A percentile compares a stretch with the other conserved stretches of the same genome.
These are phyloP conservation scores for Lophotis ruficrista DNA, from an alignment of 2,113 vertebrate species.

Conservation along the genomic window DNA sequence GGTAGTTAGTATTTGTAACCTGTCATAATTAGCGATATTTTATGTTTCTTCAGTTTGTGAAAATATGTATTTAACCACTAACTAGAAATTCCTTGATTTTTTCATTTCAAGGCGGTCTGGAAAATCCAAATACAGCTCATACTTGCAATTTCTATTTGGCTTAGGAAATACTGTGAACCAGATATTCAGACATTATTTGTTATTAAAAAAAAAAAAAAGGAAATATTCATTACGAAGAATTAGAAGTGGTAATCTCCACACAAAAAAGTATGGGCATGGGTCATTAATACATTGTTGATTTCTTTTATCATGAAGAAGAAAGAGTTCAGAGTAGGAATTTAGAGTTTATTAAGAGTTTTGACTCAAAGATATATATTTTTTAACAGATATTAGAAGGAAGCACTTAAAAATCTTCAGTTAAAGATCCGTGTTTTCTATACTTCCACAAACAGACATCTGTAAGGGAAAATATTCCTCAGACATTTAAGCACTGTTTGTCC, in stretches of 20 bases:
- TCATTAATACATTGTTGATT: neutral
- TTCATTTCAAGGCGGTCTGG: neutral
- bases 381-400: neutral
- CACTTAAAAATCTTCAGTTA: neutral
- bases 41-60: neutral
- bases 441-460: neutral
- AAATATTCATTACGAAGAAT: neutral
- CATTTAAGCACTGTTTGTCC: neutral
- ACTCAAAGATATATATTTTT: neutral
- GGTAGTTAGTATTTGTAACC: neutral
- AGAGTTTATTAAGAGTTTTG: neutral
- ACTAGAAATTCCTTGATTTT: neutral
- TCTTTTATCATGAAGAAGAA: neutral
- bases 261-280: neutral
- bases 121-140: neutral
- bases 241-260: neutral
- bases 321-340: neutral
- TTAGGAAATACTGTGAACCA: neutral
- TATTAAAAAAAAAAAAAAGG: neutral
- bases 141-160: neutral
- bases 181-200: neutral
- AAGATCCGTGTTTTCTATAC: neutral
- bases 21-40: neutral
- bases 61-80: neutral
- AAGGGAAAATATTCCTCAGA: neutral